These are phyloP conservation scores for Tokudaia tokunoshimensis DNA, from an alignment of 2,797 vertebrate species.

Conservation along the genomic window DNA sequence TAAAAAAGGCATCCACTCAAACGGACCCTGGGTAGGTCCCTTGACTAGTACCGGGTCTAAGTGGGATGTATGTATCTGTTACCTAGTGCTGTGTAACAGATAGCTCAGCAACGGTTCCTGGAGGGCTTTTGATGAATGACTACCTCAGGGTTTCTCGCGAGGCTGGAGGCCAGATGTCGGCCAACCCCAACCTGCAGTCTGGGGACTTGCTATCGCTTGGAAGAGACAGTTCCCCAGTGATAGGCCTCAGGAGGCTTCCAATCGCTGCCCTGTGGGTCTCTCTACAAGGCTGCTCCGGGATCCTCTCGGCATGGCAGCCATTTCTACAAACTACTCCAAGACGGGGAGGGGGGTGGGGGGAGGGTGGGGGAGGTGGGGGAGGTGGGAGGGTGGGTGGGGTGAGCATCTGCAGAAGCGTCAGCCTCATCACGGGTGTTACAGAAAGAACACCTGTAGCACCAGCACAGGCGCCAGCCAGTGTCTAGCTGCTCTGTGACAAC, in stretches of 20 bases:
- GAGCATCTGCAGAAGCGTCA: not conserved
- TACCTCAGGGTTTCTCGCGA: not conserved
- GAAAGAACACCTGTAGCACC: too few relatives aligned
- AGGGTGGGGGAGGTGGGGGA: too few relatives aligned
- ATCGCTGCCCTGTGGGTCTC: not conserved
- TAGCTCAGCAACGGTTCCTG: not conserved
- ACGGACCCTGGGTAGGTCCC: not conserved
- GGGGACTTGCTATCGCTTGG: not conserved
- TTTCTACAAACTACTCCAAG: not conserved
- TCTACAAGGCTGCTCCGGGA: not conserved
- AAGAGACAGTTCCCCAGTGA: not conserved
- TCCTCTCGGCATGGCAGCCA: fast-evolving
- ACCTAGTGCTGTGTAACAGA: not conserved
- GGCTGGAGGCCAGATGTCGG: not conserved
- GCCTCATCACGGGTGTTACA: not conserved
- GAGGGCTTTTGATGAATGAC: not conserved
- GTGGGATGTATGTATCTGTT: not conserved
- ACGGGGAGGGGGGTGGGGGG: not conserved
- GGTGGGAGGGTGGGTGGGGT: not conserved
- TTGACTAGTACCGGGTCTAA: not conserved
- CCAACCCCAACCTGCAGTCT: not conserved
- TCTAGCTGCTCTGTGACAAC: not conserved
- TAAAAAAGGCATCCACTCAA: not conserved
- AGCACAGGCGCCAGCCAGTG: not conserved
- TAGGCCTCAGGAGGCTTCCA: not conserved